phyloP scores from a whole-genome alignment of 2,797 vertebrate genomes.

The Lepilemur septentrionalis region DNA sequence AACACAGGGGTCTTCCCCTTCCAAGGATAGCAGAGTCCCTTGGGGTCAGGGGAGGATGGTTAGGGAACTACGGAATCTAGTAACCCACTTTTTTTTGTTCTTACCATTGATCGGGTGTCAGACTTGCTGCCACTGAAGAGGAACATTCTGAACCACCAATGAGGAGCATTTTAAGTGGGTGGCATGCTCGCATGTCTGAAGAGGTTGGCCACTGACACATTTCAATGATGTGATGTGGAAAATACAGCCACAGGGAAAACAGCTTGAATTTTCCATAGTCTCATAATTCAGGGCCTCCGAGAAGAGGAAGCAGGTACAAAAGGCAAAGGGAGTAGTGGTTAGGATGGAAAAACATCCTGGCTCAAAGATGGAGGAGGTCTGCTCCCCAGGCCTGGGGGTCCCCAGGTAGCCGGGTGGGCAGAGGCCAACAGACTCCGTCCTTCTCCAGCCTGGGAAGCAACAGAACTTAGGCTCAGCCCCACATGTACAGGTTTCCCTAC shows the following conservation, averaged over 20 bases:
- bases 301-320: not conserved
- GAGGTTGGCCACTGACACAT: not conserved
- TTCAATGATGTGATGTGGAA: slow-evolving; percentile 33
- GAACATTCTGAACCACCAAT: not conserved
- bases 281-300: not conserved
- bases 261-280: slow-evolving; percentile 15
- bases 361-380: not conserved
- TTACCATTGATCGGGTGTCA: not conserved
- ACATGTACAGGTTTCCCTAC: not conserved
- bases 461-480: not conserved
- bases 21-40: not conserved
- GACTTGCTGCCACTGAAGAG: not conserved
- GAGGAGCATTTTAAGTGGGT: slow-evolving; percentile 33
- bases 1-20: not conserved
- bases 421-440: not conserved
- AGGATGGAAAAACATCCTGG: not conserved
- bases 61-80: not conserved
- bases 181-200: not conserved
- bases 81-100: not conserved
- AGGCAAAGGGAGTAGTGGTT: not conserved
- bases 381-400: not conserved
- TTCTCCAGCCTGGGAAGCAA: not conserved
- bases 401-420: rapidly evolving
- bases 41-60: not conserved
- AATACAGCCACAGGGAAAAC: not conserved